Evolutionary conservation across 1,140 invertebrate genomes (phyloP).

Genomic region (Phocides pigmalion): DNA sequence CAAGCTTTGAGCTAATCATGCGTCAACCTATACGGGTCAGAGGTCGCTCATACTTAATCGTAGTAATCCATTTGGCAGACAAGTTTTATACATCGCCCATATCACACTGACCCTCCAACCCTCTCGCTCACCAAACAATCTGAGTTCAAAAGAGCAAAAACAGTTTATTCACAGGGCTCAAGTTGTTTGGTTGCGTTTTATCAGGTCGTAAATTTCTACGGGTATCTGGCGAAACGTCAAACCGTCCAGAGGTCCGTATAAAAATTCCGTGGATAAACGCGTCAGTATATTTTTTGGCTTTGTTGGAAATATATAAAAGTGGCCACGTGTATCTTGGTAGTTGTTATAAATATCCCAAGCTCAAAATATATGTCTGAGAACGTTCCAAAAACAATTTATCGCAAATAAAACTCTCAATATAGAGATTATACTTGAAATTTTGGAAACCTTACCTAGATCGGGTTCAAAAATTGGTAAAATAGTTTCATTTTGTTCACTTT

Average conservation of each 20-base stretch:
- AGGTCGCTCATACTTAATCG: conserved; percentile 73
- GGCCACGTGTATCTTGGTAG: background rate
- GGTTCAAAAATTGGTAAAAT: background rate
- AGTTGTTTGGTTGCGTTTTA: conserved; percentile 62
- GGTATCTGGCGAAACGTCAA: conserved; percentile 69
- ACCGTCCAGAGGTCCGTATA: conserved; percentile 52
- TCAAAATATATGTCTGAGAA: conserved; percentile 1
- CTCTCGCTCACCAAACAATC: conserved; percentile 25
- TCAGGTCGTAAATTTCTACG: conserved; percentile 76
- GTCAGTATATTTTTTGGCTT: conserved; percentile 38
- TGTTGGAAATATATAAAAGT: conserved; percentile 31
- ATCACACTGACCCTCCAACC: conserved; percentile 48
- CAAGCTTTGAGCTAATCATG: conserved; percentile 56
- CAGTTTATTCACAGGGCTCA: conserved; percentile 49
- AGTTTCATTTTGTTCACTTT: background rate
- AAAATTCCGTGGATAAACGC: conserved; percentile 49
- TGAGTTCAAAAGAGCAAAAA: conserved; percentile 27
- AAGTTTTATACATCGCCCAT: conserved; percentile 63
- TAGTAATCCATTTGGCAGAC: conserved; percentile 77
- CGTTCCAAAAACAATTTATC: background rate
- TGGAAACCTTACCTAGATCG: background rate
- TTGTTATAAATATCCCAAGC: background rate
- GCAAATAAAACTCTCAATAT: background rate
- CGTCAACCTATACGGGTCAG: conserved; percentile 68
- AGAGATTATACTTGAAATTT: background rate